These are phyloP conservation scores for Nymphalis c-album DNA, from an alignment of 2,888 invertebrate genomes.

Conservation along the genomic window DNA sequence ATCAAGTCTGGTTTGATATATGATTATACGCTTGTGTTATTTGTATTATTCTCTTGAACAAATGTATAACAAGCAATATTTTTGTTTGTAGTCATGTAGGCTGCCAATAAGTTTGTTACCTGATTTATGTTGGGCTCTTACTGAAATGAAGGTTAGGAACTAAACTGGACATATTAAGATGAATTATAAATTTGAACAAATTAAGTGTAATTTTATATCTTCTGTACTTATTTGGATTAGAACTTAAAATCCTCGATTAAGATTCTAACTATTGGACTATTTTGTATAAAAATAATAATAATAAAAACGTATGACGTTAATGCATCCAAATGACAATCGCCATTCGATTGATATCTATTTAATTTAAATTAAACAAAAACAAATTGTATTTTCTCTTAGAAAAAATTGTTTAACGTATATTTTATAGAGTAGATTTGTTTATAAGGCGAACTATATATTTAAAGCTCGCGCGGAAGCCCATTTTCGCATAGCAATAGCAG, in stretches of 20 bases:
- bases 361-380: background rate
- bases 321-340: no score
- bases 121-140: no score
- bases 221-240: no score
- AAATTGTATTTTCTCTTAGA: conserved; percentile 40
- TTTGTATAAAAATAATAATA: no score
- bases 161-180: no score
- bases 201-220: no score
- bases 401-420: conserved; percentile 58
- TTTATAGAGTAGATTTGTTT: conserved; percentile 49
- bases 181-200: no score
- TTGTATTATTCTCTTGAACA: conserved; percentile 44
- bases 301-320: no score
- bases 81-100: background rate
- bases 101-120: conserved; percentile 33
- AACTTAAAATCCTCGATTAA: no score
- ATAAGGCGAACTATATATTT: conserved; percentile 62
- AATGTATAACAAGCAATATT: conserved; percentile 3
- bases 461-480: conserved; percentile 55
- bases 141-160: no score
- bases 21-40: conserved; percentile 64
- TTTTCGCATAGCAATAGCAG: conserved; percentile 64
- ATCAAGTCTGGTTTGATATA: conserved; percentile 63
- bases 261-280: no score
- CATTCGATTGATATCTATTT: background rate